Percentiles rank a stretch among this genome's conserved stretches.
These are phyloP conservation scores for Mungos mungo DNA, from an alignment of 2,113 vertebrate species.

Conservation along the genomic window DNA sequence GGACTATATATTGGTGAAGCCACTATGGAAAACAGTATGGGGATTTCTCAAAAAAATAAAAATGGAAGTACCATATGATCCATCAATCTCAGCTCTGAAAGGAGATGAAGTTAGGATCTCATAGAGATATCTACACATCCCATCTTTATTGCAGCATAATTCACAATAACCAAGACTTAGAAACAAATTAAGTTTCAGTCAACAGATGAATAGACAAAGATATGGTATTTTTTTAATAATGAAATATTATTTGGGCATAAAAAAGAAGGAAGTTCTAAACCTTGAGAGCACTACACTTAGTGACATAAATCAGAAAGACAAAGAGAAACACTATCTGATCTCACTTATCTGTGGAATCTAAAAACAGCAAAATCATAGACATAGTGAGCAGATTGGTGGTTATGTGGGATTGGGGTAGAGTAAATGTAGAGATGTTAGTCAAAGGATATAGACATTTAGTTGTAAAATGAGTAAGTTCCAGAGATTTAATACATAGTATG, in stretches of 20 bases:
- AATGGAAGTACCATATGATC: not conserved
- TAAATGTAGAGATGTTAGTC: not conserved
- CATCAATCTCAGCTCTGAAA: not conserved
- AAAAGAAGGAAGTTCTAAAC: not conserved
- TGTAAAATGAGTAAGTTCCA: not conserved
- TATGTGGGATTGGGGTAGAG: not conserved
- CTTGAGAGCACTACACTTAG: not conserved
- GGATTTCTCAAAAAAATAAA: not conserved
- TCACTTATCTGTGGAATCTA: not conserved
- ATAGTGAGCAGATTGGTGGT: not conserved
- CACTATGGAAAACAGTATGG: not conserved
- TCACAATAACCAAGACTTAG: not conserved
- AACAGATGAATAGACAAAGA: not conserved
- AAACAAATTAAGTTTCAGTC: not conserved
- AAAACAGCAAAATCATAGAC: not conserved
- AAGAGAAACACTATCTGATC: not conserved
- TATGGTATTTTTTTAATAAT: not conserved
- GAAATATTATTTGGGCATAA: not conserved
- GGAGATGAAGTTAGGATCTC: not conserved
- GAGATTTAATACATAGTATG: not conserved
- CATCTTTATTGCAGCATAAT: not conserved
- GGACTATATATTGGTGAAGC: not conserved
- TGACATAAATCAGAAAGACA: not conserved
- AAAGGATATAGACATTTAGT: not conserved
- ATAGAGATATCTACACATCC: not conserved